Evolutionary conservation across 2,113 vertebrate species (phyloP).

Genomic region (Canis aureus): DNA sequence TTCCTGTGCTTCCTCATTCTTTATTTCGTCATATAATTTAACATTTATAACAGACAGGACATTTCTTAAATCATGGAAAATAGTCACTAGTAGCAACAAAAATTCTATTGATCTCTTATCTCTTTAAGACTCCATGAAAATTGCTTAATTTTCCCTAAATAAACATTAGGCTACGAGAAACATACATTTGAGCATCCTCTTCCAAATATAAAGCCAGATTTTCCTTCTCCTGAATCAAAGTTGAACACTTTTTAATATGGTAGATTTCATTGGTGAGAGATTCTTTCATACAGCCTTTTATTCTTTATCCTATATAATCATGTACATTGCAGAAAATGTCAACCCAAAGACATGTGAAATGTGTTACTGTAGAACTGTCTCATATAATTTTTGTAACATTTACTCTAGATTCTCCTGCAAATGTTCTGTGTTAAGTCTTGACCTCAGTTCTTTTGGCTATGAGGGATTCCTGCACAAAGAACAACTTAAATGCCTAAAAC

Average conservation of each 20-base stretch:
- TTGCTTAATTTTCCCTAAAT: neutral
- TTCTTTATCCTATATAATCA: neutral
- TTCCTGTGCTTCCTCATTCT: neutral
- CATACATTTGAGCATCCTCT: neutral
- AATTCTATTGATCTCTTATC: neutral
- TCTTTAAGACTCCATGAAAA: neutral
- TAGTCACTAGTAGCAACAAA: neutral
- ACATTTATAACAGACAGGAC: neutral
- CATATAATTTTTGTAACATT: slow-evolving; percentile 6
- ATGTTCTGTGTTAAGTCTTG: neutral
- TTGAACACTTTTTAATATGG: neutral
- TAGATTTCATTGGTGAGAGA: neutral
- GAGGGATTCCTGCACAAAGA: slow-evolving; percentile 1
- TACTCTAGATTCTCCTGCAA: neutral
- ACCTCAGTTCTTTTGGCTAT: neutral
- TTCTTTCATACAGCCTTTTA: neutral
- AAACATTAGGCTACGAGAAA: neutral
- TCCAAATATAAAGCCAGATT: neutral
- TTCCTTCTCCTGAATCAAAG: neutral
- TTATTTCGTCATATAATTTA: slow-evolving; percentile 9
- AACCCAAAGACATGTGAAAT: neutral
- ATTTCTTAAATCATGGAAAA: slow-evolving; percentile 27
- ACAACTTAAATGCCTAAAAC: neutral
- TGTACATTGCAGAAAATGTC: neutral
- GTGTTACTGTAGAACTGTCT: neutral